Percentiles rank a stretch among this genome's conserved stretches.
phyloP scores from a whole-genome alignment of 2,888 invertebrate genomes.

The Patella pellucida region DNA sequence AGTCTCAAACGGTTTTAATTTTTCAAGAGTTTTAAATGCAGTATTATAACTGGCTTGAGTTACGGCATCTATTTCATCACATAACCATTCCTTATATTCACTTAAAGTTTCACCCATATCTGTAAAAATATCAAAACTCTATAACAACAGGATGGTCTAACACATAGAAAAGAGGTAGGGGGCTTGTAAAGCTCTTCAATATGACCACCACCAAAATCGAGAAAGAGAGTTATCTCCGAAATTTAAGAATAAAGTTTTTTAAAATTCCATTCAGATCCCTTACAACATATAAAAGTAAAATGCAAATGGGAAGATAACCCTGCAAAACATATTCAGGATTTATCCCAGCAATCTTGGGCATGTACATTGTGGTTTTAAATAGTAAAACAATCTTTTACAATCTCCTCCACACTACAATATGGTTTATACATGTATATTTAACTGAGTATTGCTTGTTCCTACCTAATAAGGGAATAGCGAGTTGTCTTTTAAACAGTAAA shows the following conservation, averaged over 20 bases:
- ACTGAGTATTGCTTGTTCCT: slow-evolving; percentile 23
- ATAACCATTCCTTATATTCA: slow-evolving; percentile 75
- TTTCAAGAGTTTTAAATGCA: slow-evolving; percentile 72
- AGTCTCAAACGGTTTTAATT: slow-evolving; percentile 74
- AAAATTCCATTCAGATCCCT: too few species aligned
- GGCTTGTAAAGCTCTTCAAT: neutral
- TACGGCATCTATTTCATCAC: slow-evolving; percentile 60
- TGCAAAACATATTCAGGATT: too few species aligned
- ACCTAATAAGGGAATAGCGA: slow-evolving; percentile 80
- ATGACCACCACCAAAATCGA: too few species aligned
- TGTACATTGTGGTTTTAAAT: too few species aligned
- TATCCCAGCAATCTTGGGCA: too few species aligned
- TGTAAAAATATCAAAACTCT: slow-evolving; percentile 30
- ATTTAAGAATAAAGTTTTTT: too few species aligned
- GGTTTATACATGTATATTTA: too few species aligned
- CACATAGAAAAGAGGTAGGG: neutral
- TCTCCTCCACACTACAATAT: too few species aligned
- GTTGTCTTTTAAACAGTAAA: slow-evolving; percentile 78
- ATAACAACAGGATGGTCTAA: neutral
- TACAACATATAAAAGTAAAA: too few species aligned
- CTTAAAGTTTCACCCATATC: slow-evolving; percentile 76
- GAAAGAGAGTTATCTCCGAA: too few species aligned
- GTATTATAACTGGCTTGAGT: slow-evolving; percentile 72
- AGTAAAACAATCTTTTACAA: too few species aligned
- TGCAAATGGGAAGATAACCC: too few species aligned